phyloP scores from a whole-genome alignment of 1,140 invertebrate genomes.

The Pogonomyrmex californicus region DNA sequence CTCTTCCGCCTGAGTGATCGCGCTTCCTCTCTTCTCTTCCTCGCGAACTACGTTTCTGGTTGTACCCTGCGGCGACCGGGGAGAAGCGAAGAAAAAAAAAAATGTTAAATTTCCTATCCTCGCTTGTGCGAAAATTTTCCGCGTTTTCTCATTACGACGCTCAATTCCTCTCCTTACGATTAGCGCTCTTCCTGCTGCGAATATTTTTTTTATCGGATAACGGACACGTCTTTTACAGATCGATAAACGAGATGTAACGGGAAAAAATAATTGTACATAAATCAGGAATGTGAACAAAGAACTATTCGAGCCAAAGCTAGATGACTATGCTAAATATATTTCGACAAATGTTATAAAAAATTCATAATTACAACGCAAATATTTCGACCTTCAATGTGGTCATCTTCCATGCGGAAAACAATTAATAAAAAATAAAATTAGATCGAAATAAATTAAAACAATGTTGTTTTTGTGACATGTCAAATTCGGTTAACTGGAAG shows the following conservation, averaged over 20 bases:
- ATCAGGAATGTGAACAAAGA: too few relatives aligned
- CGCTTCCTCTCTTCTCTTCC: slow-evolving; percentile 18
- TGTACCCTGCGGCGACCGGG: slow-evolving; percentile 11
- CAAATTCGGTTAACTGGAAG: too few relatives aligned
- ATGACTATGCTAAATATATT: too few relatives aligned
- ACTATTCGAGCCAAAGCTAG: too few relatives aligned
- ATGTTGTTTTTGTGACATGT: too few relatives aligned
- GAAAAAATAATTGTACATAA: not conserved
- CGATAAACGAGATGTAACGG: not conserved
- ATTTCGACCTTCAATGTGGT: too few relatives aligned
- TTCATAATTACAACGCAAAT: too few relatives aligned
- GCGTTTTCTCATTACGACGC: slow-evolving; percentile 5
- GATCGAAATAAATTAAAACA: too few relatives aligned
- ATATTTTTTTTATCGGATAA: not conserved
- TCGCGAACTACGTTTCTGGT: slow-evolving; percentile 27
- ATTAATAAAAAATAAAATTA: too few relatives aligned
- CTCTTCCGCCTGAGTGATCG: slow-evolving; percentile 13
- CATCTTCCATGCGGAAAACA: too few relatives aligned
- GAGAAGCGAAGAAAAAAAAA: slow-evolving; percentile 15
- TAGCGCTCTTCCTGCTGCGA: not conserved
- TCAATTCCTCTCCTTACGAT: not conserved
- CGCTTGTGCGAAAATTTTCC: not conserved
- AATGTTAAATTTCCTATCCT: slow-evolving; percentile 38
- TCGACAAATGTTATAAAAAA: too few relatives aligned
- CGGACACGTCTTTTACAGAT: not conserved